Base-by-base conservation (phyloP, 2,888 invertebrate genomes). In the Thera obeliscata region DNA sequence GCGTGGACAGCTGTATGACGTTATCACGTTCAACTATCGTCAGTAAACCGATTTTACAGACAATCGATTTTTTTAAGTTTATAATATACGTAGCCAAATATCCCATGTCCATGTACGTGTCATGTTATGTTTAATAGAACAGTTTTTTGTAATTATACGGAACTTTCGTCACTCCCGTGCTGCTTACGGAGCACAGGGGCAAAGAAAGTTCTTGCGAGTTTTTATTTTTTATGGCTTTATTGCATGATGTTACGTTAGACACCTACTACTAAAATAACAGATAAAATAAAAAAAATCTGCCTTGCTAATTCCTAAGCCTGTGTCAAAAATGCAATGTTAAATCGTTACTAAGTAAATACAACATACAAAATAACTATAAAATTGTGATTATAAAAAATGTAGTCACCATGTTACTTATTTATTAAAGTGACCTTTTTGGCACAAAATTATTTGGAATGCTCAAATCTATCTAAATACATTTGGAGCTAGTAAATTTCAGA, bases 371-470 rank as follows among this genome's bases (percentile, higher is more conserved):
- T 73, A 76, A 78, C 78, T 73, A 74, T 75, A 82, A 86, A 85
- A 86, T 88, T 90, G 90, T 91, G 90, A 91, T 91, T 86, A 69
- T 73, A 78, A 77, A 22, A 87, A 86, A 84, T 79, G 80, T 83
- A 80, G 82, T 69, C 62, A 64, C 57, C 60, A 64, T 50, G 12
- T 63, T 52, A 38, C 38, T 38, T 38, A 9, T 46, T 61, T 49
- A n/a, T 52, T 48, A 48, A 11, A 8, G 71, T 70, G 74, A 72
- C 71, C 81, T 81, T 81, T 65, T 93, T 93, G 93, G 93, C 93
- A 93, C 93, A 89, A 87, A 84, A 84, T 86, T 86, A 90, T 91
- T 93, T 92, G 91, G 91, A 88, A 91, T 87, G 87, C 88, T 85
- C 86, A 87, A 83, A 82, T 88, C 86, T 89, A 89, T 88, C 88